These are phyloP conservation scores for Teleopsis dalmanni DNA, from an alignment of 1,140 invertebrate genomes.

Conservation along the genomic window DNA sequence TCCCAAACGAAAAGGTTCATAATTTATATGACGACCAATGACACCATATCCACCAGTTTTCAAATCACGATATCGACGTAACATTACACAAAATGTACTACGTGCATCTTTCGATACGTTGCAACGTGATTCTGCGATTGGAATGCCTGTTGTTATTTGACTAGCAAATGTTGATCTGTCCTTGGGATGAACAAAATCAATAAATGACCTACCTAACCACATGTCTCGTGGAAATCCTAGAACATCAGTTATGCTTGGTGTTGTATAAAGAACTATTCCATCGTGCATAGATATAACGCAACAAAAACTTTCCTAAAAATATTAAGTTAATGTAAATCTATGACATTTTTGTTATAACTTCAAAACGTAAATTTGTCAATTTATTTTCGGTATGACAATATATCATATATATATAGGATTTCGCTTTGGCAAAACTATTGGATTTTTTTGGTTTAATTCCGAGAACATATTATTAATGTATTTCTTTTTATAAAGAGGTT, in stretches of 20 bases:
- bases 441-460: too few species aligned
- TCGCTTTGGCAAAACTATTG: too few species aligned
- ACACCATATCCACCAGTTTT: slow-evolving; percentile 53
- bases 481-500: too few species aligned
- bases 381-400: too few species aligned
- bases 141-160: slow-evolving; percentile 52
- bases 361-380: too few species aligned
- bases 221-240: slow-evolving; percentile 75
- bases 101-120: slow-evolving; percentile 28
- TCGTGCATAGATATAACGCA: slow-evolving; percentile 75
- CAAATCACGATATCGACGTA: slow-evolving; percentile 48
- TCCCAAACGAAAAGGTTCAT: slow-evolving; percentile 66
- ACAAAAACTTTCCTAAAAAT: slow-evolving; percentile 59
- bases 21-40: slow-evolving; percentile 53
- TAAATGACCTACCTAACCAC: slow-evolving; percentile 77
- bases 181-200: slow-evolving; percentile 76
- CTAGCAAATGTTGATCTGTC: slow-evolving; percentile 58
- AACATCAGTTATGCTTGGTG: slow-evolving; percentile 58
- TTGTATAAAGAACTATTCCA: slow-evolving; percentile 70
- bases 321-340: background rate
- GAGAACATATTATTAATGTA: too few species aligned
- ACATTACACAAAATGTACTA: slow-evolving; percentile 37
- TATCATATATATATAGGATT: too few species aligned
- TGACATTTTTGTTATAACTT: too few species aligned
- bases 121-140: slow-evolving; percentile 45